Base-by-base conservation (phyloP, 1,140 invertebrate genomes). In the Homalodisca vitripennis region DNA sequence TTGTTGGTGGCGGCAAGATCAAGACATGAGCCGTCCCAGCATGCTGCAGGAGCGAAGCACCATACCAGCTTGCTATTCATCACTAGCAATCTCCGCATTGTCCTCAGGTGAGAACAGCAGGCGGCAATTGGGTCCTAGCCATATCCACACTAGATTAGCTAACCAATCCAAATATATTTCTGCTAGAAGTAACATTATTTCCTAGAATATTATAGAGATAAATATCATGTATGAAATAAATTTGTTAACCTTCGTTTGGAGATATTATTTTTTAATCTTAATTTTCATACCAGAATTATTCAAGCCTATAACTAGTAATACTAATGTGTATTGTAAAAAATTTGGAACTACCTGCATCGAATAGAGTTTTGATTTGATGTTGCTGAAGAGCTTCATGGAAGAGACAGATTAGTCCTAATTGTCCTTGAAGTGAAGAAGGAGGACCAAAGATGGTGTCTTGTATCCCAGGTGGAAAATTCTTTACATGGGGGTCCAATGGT, bases 21-120 rank as follows among this genome's bases (percentile, higher is more conserved):
- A 26, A 82, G 75, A 70, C 84, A 85, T 22, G 74, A 74, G 24
- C 77, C 78, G 69, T 82, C 79, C 75, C 81, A 82, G 70, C 81
- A 83, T 1, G 85, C 84, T 70, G 82, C 76, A 0, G 84, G 80
- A 20, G 78, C 79, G 73, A 84, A 87, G 71, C 83, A 84, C 66
- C 86, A 82, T 1, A 87, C 78, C 51, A 86, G 78, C 68, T 85
- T 85, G 2, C 76, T 78, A 12, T 78, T 77, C 0, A 87, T 68
- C 64, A 86, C 85, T 22, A 77, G 68, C 17, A 83, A n/a, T 67
- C 70, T 84, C 82, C 66, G 77, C 74, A 64, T 71, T 69, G 27
- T 79, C 75, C 41, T 83, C 80, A 46, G 77, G 74, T 12, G 76
- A 78, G 68, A 81, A 79, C 3, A 81, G 76, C 1, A 77, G 76